Conservation (phyloP, 2,888 invertebrate species). For the Drosophila parthenogenetica region DNA sequence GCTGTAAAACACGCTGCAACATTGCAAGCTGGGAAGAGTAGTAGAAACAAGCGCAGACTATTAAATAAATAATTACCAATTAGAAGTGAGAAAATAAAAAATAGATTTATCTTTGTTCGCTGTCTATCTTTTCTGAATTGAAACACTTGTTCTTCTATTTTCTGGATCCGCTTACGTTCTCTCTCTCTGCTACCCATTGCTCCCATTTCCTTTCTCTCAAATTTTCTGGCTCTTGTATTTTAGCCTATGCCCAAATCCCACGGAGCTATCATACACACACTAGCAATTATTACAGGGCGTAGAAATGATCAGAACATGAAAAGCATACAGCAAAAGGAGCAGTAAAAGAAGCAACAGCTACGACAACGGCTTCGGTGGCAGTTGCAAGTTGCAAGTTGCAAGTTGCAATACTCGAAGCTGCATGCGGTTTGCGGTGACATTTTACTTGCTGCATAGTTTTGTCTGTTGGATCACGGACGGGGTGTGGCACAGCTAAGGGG, state of each 20-base stretch:
- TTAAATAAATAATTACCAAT: no score
- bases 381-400: constrained; percentile 62
- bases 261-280: not conserved
- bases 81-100: no score
- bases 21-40: no score
- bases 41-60: no score
- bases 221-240: no score
- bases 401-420: constrained; percentile 59
- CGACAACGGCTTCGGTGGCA: constrained; percentile 21
- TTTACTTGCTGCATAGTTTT: constrained; percentile 73
- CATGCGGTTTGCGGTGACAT: constrained; percentile 75
- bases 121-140: no score
- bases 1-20: not conserved
- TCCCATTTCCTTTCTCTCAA: no score
- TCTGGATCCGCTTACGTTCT: no score
- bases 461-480: constrained; percentile 24
- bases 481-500: not conserved
- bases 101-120: no score
- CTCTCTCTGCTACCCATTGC: no score
- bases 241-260: no score
- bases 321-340: constrained; percentile 27
- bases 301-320: constrained; percentile 52
- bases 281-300: not conserved
- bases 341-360: constrained; percentile 6
- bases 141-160: no score